Percentiles rank a stretch among this genome's conserved stretches.
Evolutionary conservation across 23 tunicate genomes (phyloP).

Genomic region (Trididemnum nubilum): DNA sequence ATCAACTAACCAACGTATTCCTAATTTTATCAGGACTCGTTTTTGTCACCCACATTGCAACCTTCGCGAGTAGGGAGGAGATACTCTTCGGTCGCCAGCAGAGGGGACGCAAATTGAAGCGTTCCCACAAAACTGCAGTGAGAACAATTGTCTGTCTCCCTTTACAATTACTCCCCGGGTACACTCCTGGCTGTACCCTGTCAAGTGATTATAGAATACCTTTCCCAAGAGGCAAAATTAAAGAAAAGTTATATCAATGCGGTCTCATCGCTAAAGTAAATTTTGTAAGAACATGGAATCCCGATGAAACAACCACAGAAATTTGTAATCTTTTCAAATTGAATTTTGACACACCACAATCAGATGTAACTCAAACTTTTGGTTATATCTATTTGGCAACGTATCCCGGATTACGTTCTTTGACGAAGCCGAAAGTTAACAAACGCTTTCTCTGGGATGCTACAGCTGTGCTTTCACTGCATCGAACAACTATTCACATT

Average conservation of each 20-base stretch:
- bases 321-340: not conserved
- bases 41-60: not conserved
- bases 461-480: not conserved
- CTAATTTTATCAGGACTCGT: too few species aligned
- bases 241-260: not conserved
- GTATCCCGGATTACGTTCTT: not conserved
- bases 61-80: not conserved
- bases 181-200: not conserved
- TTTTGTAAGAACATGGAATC: not conserved
- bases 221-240: not conserved
- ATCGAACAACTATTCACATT: not conserved
- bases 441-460: not conserved
- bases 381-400: not conserved
- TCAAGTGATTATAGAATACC: not conserved
- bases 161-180: not conserved
- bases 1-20: too few species aligned
- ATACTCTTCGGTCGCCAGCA: not conserved
- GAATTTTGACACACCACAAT: not conserved
- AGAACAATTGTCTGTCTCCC: not conserved
- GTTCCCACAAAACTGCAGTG: not conserved
- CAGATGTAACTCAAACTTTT: not conserved
- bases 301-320: not conserved
- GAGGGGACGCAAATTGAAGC: not conserved
- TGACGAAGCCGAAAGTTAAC: not conserved
- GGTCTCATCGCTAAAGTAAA: not conserved